Percentiles rank a stretch among this genome's conserved stretches.
Evolutionary conservation across 2,888 invertebrate genomes (phyloP).

Genomic region (Aphrophora alni): DNA sequence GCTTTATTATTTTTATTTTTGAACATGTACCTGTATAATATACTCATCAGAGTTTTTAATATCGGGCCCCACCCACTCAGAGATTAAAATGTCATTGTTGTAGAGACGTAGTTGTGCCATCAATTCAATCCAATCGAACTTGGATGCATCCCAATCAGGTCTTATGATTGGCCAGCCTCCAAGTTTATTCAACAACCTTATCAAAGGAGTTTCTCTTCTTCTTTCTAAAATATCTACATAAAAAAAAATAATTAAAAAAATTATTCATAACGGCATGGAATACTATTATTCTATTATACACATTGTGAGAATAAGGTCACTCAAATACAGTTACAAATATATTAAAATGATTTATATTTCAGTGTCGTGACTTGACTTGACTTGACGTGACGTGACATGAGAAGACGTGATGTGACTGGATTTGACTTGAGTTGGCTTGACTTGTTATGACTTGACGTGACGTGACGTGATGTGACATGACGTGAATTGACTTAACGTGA

Average conservation of each 20-base stretch:
- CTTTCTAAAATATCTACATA: slow-evolving; percentile 68
- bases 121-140: slow-evolving; percentile 75
- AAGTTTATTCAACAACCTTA: slow-evolving; percentile 70
- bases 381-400: too few species aligned
- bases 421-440: too few species aligned
- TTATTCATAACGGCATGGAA: too few species aligned
- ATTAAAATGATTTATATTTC: too few species aligned
- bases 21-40: slow-evolving; percentile 83
- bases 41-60: slow-evolving; percentile 92
- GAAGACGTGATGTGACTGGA: too few species aligned
- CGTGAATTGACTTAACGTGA: too few species aligned
- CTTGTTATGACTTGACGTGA: too few species aligned
- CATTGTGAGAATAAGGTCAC: not conserved
- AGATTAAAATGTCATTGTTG: slow-evolving; percentile 85
- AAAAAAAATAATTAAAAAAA: not conserved
- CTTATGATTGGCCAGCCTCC: slow-evolving; percentile 90
- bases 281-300: too few species aligned
- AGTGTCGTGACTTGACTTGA: too few species aligned
- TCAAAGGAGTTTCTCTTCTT: slow-evolving; percentile 74
- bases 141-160: slow-evolving; percentile 66
- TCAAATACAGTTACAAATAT: too few species aligned
- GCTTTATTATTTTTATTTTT: too few species aligned
- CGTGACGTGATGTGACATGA: too few species aligned
- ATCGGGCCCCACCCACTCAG: slow-evolving; percentile 91
- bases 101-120: slow-evolving; percentile 77